Conservation (phyloP, 2,888 invertebrate genomes). For the Tinea pellionella region DNA sequence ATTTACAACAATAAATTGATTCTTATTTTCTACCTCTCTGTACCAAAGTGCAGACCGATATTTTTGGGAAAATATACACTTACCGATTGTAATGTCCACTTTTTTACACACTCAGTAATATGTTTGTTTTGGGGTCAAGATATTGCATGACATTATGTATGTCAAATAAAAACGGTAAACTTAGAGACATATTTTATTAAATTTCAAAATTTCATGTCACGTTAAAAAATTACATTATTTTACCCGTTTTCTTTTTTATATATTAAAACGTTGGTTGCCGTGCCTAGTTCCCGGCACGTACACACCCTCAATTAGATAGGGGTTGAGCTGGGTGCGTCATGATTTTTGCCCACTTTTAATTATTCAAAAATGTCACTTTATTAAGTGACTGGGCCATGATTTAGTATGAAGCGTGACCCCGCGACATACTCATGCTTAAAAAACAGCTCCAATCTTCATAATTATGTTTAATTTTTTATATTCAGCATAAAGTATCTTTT, state of each 20-base stretch:
- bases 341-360: constrained; percentile 13
- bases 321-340: constrained; percentile 10
- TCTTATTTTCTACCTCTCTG: no score
- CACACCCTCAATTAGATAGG: constrained; percentile 13
- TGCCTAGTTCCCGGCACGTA: constrained; percentile 9
- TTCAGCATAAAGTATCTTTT: neutral
- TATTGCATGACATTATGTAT: no score
- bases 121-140: no score
- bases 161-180: no score
- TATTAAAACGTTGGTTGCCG: neutral
- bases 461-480: neutral
- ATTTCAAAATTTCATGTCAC: neutral
- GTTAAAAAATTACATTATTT: neutral
- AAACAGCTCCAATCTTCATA: neutral
- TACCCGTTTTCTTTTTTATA: neutral
- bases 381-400: constrained; percentile 13
- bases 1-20: no score
- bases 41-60: no score
- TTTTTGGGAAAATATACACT: no score
- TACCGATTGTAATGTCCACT: no score
- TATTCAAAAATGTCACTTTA: constrained; percentile 14
- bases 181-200: neutral
- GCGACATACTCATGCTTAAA: neutral
- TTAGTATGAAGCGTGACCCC: constrained; percentile 13
- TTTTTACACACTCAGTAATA: no score